Evolutionary conservation across 2,113 vertebrate genomes (phyloP), one percentile per base, ranked within the genome.

Genomic region (Arothron firmamentum): DNA sequence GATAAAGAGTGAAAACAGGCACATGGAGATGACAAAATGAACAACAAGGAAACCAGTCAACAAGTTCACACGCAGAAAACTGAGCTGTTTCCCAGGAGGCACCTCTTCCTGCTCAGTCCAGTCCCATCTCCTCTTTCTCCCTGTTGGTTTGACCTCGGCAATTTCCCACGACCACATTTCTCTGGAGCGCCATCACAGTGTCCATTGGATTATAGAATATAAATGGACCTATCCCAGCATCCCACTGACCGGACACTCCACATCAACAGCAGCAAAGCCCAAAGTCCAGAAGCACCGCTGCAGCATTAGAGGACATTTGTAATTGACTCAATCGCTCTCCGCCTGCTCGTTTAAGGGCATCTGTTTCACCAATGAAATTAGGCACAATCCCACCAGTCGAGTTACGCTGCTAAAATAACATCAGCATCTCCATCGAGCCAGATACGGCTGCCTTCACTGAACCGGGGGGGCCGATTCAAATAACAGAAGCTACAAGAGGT

Each of bases 91-190:
- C 79, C 59, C 82, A 4, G 1, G 70, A 64, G 75, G 53, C 18
- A 56, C 46, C 57, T 23, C 70, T 73, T 82, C 77, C 70, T 56
- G 56, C 67, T 9, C 20, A 0, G 17, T 18, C 19, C 53, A 5
- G 17, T 43, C 50, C 56, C 43, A 51, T 52, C 55, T 38, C 21
- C 65, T 58, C 52, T 62, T 66, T 68, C 72, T 82, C 79, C 78
- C 73, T 66, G 61, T 70, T 52, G 65, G 31, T 62, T 66, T 80
- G 83, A 85, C 85, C 85, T 80, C 60, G 54, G 58, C 53, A 57
- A 51, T 82, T 87, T 88, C 85, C 78, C 87, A 88, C 75, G 87
- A 82, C 80, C 83, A 74, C 77, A 72, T 68, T 56, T 75, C 80
- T 65, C 78, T 8, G 41, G 70, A 70, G 76, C 6, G 3, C 56